phyloP scores from a whole-genome alignment of 2,113 vertebrate genomes.

The Pelodiscus sinensis region DNA sequence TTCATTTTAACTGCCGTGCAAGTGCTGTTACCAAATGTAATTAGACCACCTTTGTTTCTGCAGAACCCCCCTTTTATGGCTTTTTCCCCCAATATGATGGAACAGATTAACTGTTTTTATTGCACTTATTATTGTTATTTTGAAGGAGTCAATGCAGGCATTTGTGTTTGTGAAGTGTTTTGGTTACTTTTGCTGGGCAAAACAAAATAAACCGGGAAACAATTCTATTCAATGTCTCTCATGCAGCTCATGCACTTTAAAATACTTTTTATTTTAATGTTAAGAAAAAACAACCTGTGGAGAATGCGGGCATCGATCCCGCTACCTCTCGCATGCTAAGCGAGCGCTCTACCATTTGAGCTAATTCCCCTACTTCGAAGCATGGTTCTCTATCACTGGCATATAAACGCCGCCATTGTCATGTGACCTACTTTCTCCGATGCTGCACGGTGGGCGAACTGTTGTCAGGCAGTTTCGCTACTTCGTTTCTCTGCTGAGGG shows the following conservation, averaged over 20 bases:
- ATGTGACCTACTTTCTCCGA: fast-evolving
- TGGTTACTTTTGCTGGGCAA: neutral
- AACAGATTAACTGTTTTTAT: no score
- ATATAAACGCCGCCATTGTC: neutral
- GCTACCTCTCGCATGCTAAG: constrained; percentile 80
- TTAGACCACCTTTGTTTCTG: neutral
- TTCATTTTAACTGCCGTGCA: neutral
- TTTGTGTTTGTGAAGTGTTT: neutral
- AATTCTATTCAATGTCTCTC: neutral
- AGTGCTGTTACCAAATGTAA: neutral
- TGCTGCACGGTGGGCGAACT: neutral
- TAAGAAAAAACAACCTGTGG: neutral
- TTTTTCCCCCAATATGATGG: neutral
- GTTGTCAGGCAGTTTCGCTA: constrained; percentile 52
- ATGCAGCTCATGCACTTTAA: neutral
- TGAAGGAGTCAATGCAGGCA: neutral
- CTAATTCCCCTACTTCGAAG: constrained; percentile 71
- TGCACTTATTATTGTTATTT: neutral
- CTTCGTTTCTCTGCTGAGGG: neutral
- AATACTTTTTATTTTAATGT: neutral
- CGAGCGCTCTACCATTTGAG: constrained; percentile 82
- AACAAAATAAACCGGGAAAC: neutral
- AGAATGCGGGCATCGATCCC: constrained; percentile 84
- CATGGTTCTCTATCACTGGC: fast-evolving
- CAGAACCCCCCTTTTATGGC: neutral